Conservation (phyloP, 2,888 invertebrate genomes). For the Conops quadrifasciatus region DNA sequence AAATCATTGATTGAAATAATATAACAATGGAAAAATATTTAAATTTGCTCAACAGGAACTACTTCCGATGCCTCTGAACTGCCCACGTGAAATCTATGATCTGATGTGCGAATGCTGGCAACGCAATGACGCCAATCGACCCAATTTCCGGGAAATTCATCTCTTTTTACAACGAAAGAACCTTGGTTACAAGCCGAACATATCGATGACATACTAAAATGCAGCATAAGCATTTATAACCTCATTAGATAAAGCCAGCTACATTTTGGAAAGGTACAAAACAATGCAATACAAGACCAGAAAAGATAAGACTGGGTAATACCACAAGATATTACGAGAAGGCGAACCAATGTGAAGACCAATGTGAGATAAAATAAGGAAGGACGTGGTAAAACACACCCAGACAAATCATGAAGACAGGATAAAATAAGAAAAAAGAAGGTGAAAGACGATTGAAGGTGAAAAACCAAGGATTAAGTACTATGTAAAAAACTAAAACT, state of each 20-base stretch:
- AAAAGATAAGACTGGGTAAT: no score
- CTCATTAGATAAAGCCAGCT: not conserved
- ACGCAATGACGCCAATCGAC: constrained; percentile 77
- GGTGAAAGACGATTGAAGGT: no score
- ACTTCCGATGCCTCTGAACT: constrained; percentile 77
- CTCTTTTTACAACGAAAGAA: constrained; percentile 84
- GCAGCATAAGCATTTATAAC: not conserved
- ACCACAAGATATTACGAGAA: no score
- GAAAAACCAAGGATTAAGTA: no score
- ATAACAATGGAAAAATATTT: no score
- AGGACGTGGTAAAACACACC: no score
- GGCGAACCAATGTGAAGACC: no score
- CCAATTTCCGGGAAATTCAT: constrained; percentile 85
- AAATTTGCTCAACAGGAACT: constrained; percentile 63
- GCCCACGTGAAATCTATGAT: constrained; percentile 86
- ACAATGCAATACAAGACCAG: not conserved
- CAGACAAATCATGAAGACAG: no score
- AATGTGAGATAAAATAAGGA: no score
- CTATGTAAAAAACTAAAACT: no score
- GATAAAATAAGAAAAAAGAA: no score
- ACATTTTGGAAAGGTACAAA: not conserved
- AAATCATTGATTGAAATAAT: no score
- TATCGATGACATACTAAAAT: constrained; percentile 53
- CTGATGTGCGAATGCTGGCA: constrained; percentile 90
- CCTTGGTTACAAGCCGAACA: constrained; percentile 67